phyloP scores from a whole-genome alignment of 2,797 vertebrate species.

The Urosaurus nigricauda region DNA sequence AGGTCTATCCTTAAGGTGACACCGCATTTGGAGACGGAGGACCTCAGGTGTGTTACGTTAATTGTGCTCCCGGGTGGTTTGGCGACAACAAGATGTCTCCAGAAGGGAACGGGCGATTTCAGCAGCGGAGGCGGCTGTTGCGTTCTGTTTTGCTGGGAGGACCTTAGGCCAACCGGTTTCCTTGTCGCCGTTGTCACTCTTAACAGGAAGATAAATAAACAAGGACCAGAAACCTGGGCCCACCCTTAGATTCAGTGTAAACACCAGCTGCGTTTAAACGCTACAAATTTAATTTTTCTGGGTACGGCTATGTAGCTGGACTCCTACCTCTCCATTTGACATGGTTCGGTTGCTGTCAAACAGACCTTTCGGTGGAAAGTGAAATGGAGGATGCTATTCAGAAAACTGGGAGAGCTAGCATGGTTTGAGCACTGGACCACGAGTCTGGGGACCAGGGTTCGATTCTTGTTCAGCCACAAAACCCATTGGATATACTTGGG shows the following conservation, averaged over 20 bases:
- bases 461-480: no score
- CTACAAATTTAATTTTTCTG: not conserved
- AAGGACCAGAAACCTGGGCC: not conserved
- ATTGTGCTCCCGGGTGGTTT: conserved; percentile 45
- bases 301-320: not conserved
- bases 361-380: not conserved
- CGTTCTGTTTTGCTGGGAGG: conserved; percentile 8
- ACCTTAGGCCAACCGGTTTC: not conserved
- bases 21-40: not conserved
- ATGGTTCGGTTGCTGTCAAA: not conserved
- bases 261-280: not conserved
- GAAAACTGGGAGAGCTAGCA: no score
- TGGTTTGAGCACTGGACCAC: no score
- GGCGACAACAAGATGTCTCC: conserved; percentile 39
- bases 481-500: no score
- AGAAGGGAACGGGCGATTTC: not conserved
- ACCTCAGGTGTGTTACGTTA: conserved; percentile 54
- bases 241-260: not conserved
- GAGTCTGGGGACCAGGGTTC: no score
- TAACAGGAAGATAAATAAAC: not conserved
- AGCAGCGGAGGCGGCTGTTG: not conserved
- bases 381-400: not conserved
- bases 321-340: not conserved
- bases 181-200: not conserved
- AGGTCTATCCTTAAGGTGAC: conserved; percentile 50